Base-by-base conservation (phyloP, 1,140 invertebrate species). In the Dendroctonus valens region DNA sequence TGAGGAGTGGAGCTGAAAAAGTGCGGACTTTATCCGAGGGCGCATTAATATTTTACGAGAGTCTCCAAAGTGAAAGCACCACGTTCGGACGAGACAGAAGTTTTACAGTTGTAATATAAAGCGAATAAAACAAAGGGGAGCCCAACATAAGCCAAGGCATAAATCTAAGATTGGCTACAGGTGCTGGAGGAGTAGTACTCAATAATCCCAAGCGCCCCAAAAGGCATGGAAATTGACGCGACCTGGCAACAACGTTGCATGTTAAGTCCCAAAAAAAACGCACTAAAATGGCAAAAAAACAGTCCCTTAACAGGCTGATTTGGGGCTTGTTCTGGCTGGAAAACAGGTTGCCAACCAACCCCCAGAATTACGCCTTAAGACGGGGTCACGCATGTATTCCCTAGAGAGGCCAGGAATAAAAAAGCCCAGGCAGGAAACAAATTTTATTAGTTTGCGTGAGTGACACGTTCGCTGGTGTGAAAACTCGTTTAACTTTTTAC, bases 111-210 rank as follows among this genome's bases (percentile, higher is more conserved):
- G 42, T 40, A 60, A 50, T 60, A 60, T 49, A 60, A 50, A 38
- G 58, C 48, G 40, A 60, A 60, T 60, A 60, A 60, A 59, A 60
- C n/a, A 42, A 42, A 60, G 58, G n/a, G 50, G n/a, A 12, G 37
- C 41, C n/a, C 8, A 46, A 58, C 42, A 58, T 58, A 46, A 58
- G 55, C 15, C 42, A 7, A 46, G 38, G 42, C 12, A 60, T 60
- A 60, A 60, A 40, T 49, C 58, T 41, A 14, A 51, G 11, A 51
- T 51, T 26, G 15, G 42, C 44, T 60, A 60, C 58, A 60, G 58
- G 58, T 60, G 46, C 37, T 49, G 58, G 38, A 9, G 12, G 37
- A 60, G 40, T 60, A 42, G 46, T n/a, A n/a, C n/a, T n/a, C n/a
- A n/a, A n/a, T n/a, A n/a, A n/a, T n/a, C n/a, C n/a, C n/a, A n/a